Conservation (phyloP, 53 echinoderm and acorn worm species). For the Patiria pectinifera region DNA sequence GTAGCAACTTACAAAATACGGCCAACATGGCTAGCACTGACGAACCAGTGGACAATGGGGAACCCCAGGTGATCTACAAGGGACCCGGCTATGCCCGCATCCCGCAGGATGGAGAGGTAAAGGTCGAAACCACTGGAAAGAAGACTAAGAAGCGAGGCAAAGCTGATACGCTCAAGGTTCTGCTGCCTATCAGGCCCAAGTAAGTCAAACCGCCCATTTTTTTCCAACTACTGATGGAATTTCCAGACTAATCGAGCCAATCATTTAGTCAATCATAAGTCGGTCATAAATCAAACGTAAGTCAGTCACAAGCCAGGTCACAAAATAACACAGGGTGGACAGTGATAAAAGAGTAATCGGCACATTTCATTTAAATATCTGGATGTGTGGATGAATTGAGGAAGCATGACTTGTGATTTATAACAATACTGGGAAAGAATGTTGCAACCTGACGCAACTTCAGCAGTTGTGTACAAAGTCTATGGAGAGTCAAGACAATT, state of each 20-base stretch:
- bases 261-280: too few relatives aligned
- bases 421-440: too few relatives aligned
- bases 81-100: constrained; percentile 50
- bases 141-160: constrained; percentile 53
- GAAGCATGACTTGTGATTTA: too few relatives aligned
- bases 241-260: neutral
- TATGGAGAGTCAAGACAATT: too few relatives aligned
- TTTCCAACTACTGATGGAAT: neutral
- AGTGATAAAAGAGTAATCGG: too few relatives aligned
- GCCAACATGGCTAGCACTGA: neutral
- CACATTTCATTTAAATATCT: too few relatives aligned
- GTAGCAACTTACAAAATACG: neutral
- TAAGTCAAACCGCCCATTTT: neutral
- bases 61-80: constrained; percentile 2
- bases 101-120: neutral
- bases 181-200: constrained; percentile 32
- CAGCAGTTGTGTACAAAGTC: too few relatives aligned
- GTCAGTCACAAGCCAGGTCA: too few relatives aligned
- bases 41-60: neutral
- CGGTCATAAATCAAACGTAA: too few relatives aligned
- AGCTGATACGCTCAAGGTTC: constrained; percentile 29
- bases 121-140: neutral
- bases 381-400: too few relatives aligned
- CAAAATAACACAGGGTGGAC: too few relatives aligned
- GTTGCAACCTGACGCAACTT: too few relatives aligned